These are phyloP conservation scores for Lasiurus borealis DNA, from an alignment of 2,113 vertebrate genomes.

Conservation along the genomic window DNA sequence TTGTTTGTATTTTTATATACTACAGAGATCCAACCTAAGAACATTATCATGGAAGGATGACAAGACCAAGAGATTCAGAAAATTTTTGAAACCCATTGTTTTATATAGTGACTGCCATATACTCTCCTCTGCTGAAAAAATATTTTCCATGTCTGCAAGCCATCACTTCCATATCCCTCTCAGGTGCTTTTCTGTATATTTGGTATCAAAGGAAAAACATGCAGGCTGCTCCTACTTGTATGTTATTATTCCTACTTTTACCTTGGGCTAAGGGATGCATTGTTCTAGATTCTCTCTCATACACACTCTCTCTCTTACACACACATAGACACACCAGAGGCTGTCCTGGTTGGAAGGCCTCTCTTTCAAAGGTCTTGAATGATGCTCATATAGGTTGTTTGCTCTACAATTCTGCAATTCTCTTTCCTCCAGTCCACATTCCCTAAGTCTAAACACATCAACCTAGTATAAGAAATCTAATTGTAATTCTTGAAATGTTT, in stretches of 20 bases:
- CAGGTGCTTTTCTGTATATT: not conserved
- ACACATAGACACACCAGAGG: not conserved
- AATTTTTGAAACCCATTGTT: not conserved
- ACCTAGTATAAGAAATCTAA: not conserved
- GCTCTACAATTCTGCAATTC: not conserved
- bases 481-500: not conserved
- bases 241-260: not conserved
- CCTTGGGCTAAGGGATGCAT: not conserved
- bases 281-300: not conserved
- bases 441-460: not conserved
- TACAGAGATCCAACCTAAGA: not conserved
- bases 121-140: not conserved
- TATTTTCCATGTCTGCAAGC: not conserved
- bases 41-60: not conserved
- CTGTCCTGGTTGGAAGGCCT: not conserved
- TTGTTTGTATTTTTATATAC: not conserved
- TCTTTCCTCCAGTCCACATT: not conserved
- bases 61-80: not conserved
- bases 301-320: not conserved
- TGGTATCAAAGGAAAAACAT: not conserved
- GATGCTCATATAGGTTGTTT: not conserved
- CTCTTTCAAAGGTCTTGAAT: not conserved
- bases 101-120: not conserved
- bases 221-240: fast-evolving
- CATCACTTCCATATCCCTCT: not conserved